Base-by-base conservation (phyloP, 2,888 invertebrate genomes). In the Tetramorium bicarinatum region DNA sequence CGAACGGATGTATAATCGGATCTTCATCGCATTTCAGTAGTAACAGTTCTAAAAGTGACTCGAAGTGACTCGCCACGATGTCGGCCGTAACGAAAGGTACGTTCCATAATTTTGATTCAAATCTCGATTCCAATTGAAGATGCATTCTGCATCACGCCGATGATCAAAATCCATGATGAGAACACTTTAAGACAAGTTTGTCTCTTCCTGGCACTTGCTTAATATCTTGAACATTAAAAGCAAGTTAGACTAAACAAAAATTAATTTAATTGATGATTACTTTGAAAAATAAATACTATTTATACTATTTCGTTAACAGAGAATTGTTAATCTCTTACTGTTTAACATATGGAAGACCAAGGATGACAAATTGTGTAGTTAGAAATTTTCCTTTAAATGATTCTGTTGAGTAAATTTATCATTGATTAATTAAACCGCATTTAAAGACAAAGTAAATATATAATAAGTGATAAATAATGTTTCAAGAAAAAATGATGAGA, bases 1-100 rank as follows among this genome's bases (percentile, higher is more conserved):
- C n/a, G 13, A 49, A 7, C 13, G 13, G 25, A 9, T 54, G 38
- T 54, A 67, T 54, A 3, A 29, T 41, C 18, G n/a, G 1, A 4
- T 67, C 54, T 29, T 18, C 2, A 3, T 38, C 9, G 0, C 9
- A 52, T 56, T 47, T 6, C 13, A 2, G 13, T 15, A 34, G 34
- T 11, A 6, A 34, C 4, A 67, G 49, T 67, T 67, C 41, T 29
- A 47, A 56, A 18, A 56, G 47, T 54, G 13, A 67, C 9, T 29
- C 18, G 8, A 41, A 41, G 15, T 41, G 4, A 11, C 6, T 79
- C 21, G 11, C 2, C 61, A 85, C 67, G 9, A 90, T 90, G 90
- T 87, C 90, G 15, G 18, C 77, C 25, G 34, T 44, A 74, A 90
- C 90, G 8, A 91, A 90, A 87, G 90, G 90, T 90, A 90, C 9